These are phyloP conservation scores for Montipora capitata DNA, from an alignment of 92 coral and sea anemone genomes.

Conservation along the genomic window DNA sequence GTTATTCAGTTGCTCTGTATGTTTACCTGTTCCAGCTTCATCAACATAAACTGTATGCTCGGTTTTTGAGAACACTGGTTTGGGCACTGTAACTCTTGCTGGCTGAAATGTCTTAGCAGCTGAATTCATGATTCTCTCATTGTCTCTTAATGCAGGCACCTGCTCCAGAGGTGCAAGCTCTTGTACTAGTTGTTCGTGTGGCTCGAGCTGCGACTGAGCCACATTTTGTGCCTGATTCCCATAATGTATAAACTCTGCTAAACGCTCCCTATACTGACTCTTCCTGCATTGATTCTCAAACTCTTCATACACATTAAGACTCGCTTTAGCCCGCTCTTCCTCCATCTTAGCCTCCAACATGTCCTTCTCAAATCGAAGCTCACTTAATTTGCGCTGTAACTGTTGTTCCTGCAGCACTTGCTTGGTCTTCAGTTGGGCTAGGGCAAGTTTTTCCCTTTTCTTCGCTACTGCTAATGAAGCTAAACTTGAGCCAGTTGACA, in stretches of 20 bases:
- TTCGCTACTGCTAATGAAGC: neutral
- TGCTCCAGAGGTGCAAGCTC: neutral
- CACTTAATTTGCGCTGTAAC: neutral
- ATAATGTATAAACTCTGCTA: neutral
- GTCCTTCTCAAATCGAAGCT: conserved; percentile 9
- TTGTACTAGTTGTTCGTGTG: neutral
- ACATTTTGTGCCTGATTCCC: neutral
- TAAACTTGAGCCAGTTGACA: neutral
- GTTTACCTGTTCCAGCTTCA: neutral
- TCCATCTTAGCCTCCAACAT: conserved; percentile 29
- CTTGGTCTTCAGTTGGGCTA: neutral
- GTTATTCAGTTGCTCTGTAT: neutral
- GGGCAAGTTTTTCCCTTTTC: neutral
- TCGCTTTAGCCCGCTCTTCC: conserved; percentile 14
- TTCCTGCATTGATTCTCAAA: neutral
- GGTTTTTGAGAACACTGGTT: neutral
- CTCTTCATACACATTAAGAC: neutral
- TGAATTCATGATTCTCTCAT: neutral
- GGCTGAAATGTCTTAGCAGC: neutral
- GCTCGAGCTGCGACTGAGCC: neutral
- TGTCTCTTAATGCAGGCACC: too few species aligned
- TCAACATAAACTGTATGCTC: neutral
- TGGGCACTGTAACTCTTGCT: neutral
- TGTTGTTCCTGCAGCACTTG: neutral
- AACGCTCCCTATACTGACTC: neutral